Evolutionary conservation across 1,140 invertebrate genomes (phyloP).

Genomic region (Eriosoma lanigerum): DNA sequence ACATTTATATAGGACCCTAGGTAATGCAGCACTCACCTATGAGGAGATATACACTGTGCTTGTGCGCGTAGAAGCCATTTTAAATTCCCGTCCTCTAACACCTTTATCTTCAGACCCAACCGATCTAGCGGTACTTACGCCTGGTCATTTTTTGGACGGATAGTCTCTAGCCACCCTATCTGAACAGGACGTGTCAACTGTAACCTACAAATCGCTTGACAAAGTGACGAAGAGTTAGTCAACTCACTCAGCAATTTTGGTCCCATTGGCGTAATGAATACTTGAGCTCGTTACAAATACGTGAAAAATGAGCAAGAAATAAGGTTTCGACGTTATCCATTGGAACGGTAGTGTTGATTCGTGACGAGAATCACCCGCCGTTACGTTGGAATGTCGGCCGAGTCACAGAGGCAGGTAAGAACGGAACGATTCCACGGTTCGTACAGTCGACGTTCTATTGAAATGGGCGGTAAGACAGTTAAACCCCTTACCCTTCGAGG

Average conservation of each 20-base stretch:
- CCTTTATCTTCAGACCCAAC: background rate
- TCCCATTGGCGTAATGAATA: background rate
- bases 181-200: slow-evolving; percentile 13
- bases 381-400: too few relatives aligned
- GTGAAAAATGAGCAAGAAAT: too few relatives aligned
- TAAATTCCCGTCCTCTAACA: slow-evolving; percentile 56
- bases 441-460: too few relatives aligned
- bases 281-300: too few relatives aligned
- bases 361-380: too few relatives aligned
- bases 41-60: slow-evolving; percentile 56
- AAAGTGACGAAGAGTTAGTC: too few relatives aligned
- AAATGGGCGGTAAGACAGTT: too few relatives aligned
- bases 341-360: too few relatives aligned
- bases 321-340: too few relatives aligned
- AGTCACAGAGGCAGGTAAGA: too few relatives aligned
- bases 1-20: background rate
- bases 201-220: slow-evolving; percentile 39
- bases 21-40: slow-evolving; percentile 54
- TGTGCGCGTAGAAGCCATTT: slow-evolving; percentile 55
- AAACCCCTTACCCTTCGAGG: too few relatives aligned
- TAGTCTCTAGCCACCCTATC: slow-evolving; percentile 30
- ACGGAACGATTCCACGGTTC: too few relatives aligned
- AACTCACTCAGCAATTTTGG: background rate
- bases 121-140: slow-evolving; percentile 15
- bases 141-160: slow-evolving; percentile 56